Evolutionary conservation across 2,113 vertebrate species (phyloP).

Genomic region (Carassius carassius): DNA sequence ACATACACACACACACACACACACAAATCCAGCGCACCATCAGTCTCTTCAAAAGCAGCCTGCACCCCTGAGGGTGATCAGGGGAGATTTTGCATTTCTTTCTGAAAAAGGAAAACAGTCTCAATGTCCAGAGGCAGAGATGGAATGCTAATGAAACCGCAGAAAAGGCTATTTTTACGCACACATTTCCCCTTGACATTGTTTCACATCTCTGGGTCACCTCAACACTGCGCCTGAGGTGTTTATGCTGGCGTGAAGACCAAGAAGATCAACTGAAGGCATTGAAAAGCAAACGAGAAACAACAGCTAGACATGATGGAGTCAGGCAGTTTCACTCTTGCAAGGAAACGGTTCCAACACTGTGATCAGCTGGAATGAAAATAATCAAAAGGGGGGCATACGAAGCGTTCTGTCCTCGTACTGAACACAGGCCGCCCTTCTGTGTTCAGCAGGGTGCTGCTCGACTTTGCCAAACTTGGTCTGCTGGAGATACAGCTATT

Average conservation of each 20-base stretch:
- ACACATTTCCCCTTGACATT: not conserved
- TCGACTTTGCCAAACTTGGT: not conserved
- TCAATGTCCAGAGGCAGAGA: slow-evolving; percentile 14
- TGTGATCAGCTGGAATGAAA: slow-evolving; percentile 32
- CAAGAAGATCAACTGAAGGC: not conserved
- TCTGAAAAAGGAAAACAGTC: slow-evolving; percentile 50
- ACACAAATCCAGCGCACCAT: not conserved
- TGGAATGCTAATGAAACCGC: slow-evolving; percentile 32
- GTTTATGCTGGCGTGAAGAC: slow-evolving; percentile 42
- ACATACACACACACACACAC: not conserved
- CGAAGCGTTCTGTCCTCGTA: not conserved
- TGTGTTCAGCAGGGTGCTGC: not conserved
- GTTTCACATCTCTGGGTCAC: slow-evolving; percentile 15
- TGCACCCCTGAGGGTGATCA: slow-evolving; percentile 35
- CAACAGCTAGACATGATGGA: slow-evolving; percentile 1
- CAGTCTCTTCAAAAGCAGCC: slow-evolving; percentile 23
- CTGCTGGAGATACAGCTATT: not conserved
- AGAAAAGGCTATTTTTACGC: slow-evolving; percentile 48
- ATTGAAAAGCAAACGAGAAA: slow-evolving; percentile 14
- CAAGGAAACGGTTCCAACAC: not conserved
- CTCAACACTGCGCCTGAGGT: not conserved
- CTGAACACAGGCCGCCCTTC: not conserved
- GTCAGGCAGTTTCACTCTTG: slow-evolving; percentile 15
- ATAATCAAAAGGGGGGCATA: slow-evolving; percentile 27
- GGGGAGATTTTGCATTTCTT: slow-evolving; percentile 34